These are phyloP conservation scores for Schizaphis graminum DNA, from an alignment of 2,888 invertebrate genomes.

Conservation along the genomic window DNA sequence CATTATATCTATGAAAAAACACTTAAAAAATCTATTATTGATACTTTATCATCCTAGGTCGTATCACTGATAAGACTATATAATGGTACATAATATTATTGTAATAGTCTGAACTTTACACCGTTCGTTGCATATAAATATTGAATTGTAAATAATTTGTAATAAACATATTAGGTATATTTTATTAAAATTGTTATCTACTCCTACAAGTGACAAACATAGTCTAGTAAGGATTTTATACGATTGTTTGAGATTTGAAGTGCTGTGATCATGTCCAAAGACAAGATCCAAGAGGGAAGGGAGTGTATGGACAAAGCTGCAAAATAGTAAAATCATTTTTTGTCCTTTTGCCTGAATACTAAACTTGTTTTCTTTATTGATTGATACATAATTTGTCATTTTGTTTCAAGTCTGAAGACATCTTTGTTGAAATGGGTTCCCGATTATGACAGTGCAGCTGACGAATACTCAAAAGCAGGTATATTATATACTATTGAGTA, in stretches of 20 bases:
- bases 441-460: slow-evolving; percentile 93
- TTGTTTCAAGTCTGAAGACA: slow-evolving; percentile 84
- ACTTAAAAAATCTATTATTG: too few relatives aligned
- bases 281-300: slow-evolving; percentile 49
- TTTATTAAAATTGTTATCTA: neutral
- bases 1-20: too few relatives aligned
- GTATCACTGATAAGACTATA: too few relatives aligned
- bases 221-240: neutral
- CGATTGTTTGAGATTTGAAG: neutral
- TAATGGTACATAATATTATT: too few relatives aligned
- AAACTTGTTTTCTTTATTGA: neutral
- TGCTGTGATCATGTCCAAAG: slow-evolving; percentile 40
- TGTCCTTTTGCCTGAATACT: neutral
- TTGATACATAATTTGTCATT: slow-evolving; percentile 40
- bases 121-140: neutral
- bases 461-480: slow-evolving; percentile 95
- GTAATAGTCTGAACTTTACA: too few relatives aligned
- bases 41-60: too few relatives aligned
- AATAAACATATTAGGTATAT: neutral
- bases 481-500: slow-evolving; percentile 63
- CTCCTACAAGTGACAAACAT: neutral
- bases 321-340: slow-evolving; percentile 37
- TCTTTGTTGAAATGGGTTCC: slow-evolving; percentile 96
- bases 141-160: neutral
- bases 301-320: slow-evolving; percentile 59